A percentile compares a stretch with the other conserved stretches of the same genome.
Evolutionary conservation across 2,113 vertebrate species (phyloP).

Genomic region (Benitochromis conjunctus): DNA sequence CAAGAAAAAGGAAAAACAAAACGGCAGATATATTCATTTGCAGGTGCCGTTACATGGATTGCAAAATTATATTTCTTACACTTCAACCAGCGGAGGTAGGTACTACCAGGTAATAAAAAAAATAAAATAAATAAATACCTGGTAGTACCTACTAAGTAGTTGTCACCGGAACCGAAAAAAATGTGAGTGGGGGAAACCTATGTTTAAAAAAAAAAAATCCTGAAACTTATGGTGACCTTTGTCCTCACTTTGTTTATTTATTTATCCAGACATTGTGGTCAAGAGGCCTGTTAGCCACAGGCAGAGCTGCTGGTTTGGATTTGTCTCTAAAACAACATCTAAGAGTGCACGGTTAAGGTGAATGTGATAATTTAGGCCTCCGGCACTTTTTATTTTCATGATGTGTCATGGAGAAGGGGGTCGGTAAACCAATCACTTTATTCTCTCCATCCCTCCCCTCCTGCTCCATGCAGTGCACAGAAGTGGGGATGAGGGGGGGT

Average conservation of each 20-base stretch:
- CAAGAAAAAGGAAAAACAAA: not conserved
- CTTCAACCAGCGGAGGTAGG: not conserved
- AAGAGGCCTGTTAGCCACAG: conserved; percentile 64
- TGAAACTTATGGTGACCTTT: conserved; percentile 72
- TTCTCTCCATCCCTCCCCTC: conserved; percentile 33
- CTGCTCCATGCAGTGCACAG: conserved; percentile 53
- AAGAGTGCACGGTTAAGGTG: conserved; percentile 74
- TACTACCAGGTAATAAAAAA: not conserved
- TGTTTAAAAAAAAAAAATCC: conserved; percentile 1
- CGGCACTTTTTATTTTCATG: conserved; percentile 75
- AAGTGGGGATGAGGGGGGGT: conserved; percentile 60
- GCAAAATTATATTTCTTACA: not conserved
- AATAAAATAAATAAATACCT: not conserved
- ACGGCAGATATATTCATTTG: not conserved
- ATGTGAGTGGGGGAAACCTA: not conserved
- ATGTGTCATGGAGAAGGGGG: conserved; percentile 73
- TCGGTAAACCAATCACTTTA: conserved; percentile 76
- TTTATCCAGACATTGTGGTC: conserved; percentile 71
- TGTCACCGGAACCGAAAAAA: conserved; percentile 21
- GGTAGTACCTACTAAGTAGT: not conserved
- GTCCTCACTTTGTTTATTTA: conserved; percentile 72
- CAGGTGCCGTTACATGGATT: not conserved
- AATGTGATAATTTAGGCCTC: conserved; percentile 76
- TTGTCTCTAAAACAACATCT: conserved; percentile 72
- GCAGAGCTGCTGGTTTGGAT: conserved; percentile 70